Evolutionary conservation across 1,140 invertebrate genomes (phyloP).

Genomic region (Drosophila azteca): DNA sequence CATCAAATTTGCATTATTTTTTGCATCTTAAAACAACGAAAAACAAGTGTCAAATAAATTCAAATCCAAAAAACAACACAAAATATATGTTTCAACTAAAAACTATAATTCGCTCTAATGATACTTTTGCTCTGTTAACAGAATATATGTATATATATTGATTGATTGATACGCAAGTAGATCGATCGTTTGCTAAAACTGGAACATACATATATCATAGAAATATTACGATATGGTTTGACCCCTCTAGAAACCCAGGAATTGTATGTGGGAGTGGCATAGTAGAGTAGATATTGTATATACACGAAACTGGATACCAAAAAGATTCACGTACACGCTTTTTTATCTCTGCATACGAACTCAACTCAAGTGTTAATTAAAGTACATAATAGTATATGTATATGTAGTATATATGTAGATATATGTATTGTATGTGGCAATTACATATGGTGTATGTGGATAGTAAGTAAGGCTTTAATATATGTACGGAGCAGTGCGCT

Average conservation of each 20-base stretch:
- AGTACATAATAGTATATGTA: no score
- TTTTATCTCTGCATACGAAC: slow-evolving; percentile 15
- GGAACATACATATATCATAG: slow-evolving; percentile 44
- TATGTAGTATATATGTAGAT: background rate
- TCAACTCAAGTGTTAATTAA: slow-evolving; percentile 25
- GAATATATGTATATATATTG: slow-evolving; percentile 49
- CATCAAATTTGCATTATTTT: slow-evolving; percentile 22
- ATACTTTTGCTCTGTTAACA: slow-evolving; percentile 50
- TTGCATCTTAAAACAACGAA: slow-evolving; percentile 18
- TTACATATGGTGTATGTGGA: slow-evolving; percentile 36
- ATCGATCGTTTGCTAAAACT: slow-evolving; percentile 41
- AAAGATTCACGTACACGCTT: slow-evolving; percentile 20
- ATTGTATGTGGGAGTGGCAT: slow-evolving; percentile 31
- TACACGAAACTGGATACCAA: slow-evolving; percentile 40
- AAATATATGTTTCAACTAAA: slow-evolving; percentile 58
- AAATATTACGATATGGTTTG: slow-evolving; percentile 50
- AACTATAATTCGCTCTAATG: slow-evolving; percentile 65
- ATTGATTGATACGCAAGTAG: slow-evolving; percentile 29
- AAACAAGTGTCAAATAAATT: slow-evolving; percentile 42
- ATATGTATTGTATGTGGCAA: slow-evolving; percentile 40
- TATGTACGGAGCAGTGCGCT: slow-evolving; percentile 13
- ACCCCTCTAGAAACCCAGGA: slow-evolving; percentile 33
- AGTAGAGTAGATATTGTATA: slow-evolving; percentile 20
- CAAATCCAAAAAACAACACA: slow-evolving; percentile 50
- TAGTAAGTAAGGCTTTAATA: slow-evolving; percentile 4